A percentile compares a stretch with the other conserved stretches of the same genome.
Evolutionary conservation across 2,888 invertebrate species (phyloP).

Genomic region (Panopea generosa): DNA sequence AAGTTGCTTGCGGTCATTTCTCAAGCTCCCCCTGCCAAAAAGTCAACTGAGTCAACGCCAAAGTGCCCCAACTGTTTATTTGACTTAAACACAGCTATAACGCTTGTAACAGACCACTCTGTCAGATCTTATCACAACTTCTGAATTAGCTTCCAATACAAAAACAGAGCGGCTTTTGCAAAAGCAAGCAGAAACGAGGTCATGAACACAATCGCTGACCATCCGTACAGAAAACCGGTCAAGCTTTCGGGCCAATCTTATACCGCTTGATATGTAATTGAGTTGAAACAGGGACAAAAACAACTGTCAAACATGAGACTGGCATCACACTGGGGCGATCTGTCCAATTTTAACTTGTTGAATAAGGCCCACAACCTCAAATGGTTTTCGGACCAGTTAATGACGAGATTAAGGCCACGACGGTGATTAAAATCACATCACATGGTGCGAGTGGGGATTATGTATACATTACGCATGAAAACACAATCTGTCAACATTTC

Average conservation of each 20-base stretch:
- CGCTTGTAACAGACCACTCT: background rate
- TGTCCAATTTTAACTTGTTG: conserved; percentile 41
- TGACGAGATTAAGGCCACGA: background rate
- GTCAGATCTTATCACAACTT: background rate
- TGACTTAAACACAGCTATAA: no score
- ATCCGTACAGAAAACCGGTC: conserved; percentile 15
- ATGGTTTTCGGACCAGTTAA: background rate
- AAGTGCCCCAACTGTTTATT: no score
- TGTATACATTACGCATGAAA: no score
- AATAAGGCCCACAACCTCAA: conserved; percentile 9
- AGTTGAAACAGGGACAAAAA: conserved; percentile 30
- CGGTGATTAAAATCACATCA: background rate
- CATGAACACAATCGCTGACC: conserved; percentile 6
- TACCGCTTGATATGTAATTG: conserved; percentile 32
- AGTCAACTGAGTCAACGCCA: no score
- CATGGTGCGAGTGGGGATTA: no score
- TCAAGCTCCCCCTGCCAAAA: conserved; percentile 5
- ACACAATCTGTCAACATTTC: no score
- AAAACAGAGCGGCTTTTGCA: no score
- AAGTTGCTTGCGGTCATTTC: conserved; percentile 9
- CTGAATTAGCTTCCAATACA: background rate
- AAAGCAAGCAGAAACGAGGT: background rate
- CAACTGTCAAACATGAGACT: conserved; percentile 18
- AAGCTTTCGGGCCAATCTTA: conserved; percentile 15
- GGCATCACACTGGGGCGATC: conserved; percentile 34